A percentile compares a stretch with the other conserved stretches of the same genome.
These are phyloP conservation scores for Ammodytes marinus DNA, from an alignment of 2,113 vertebrate species.

Conservation along the genomic window DNA sequence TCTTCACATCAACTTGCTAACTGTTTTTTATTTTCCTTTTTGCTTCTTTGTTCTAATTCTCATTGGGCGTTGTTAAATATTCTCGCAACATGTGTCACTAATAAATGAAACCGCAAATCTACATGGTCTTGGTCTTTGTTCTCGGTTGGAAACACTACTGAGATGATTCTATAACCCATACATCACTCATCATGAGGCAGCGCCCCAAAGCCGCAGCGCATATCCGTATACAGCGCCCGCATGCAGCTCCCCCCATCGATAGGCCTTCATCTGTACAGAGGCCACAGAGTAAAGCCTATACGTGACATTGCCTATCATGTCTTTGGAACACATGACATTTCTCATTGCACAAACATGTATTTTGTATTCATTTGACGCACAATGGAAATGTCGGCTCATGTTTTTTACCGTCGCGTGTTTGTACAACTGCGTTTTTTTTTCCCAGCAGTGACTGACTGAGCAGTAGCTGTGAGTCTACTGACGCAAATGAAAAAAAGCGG, in stretches of 20 bases:
- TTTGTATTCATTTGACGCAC: not conserved
- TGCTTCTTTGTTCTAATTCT: not conserved
- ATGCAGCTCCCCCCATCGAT: not conserved
- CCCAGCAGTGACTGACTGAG: constrained; percentile 11
- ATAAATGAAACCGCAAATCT: constrained; percentile 37
- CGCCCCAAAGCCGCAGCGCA: constrained; percentile 54
- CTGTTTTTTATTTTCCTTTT: not conserved
- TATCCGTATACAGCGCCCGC: constrained; percentile 20
- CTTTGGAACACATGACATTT: constrained; percentile 24
- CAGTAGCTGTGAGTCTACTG: not conserved
- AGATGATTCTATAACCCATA: not conserved
- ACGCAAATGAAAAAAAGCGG: constrained; percentile 26
- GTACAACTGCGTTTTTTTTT: not conserved
- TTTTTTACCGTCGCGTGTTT: not conserved
- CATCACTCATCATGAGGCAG: not conserved
- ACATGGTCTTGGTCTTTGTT: not conserved
- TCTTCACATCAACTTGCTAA: not conserved
- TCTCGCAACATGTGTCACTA: not conserved
- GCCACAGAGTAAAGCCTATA: accelerated
- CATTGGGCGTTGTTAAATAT: not conserved
- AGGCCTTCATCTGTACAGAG: not conserved
- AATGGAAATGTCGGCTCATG: constrained; percentile 51
- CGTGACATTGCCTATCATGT: not conserved
- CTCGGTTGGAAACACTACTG: constrained; percentile 5
- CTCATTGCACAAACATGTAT: not conserved